phyloP scores from a whole-genome alignment of 2,113 vertebrate genomes.

The Oreochromis niloticus region DNA sequence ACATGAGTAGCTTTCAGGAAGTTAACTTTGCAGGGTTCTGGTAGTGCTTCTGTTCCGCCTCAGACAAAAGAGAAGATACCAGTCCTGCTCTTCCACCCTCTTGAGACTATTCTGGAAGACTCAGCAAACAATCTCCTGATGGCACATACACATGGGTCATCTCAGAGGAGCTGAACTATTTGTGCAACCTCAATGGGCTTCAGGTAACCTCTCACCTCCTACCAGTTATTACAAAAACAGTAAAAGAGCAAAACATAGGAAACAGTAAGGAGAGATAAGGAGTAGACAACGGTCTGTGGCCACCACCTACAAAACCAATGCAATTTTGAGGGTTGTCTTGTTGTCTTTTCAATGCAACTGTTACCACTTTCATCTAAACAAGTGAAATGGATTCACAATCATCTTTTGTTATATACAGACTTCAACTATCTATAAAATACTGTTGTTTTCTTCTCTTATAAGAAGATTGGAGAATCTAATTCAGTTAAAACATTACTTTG shows the following conservation, averaged over 20 bases:
- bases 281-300: neutral
- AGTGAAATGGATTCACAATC: neutral
- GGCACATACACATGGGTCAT: neutral
- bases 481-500: neutral
- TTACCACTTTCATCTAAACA: neutral
- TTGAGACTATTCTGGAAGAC: neutral
- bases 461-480: neutral
- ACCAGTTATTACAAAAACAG: neutral
- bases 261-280: neutral
- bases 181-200: neutral
- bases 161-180: neutral
- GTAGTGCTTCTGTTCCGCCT: neutral
- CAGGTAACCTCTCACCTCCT: neutral
- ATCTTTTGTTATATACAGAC: neutral
- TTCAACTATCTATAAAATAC: neutral
- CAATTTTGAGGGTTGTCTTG: neutral
- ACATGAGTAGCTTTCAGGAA: neutral
- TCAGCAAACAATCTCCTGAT: neutral
- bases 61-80: neutral
- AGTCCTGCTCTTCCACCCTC: neutral
- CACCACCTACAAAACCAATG: neutral
- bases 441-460: neutral
- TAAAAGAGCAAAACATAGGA: neutral
- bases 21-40: neutral
- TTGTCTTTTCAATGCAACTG: neutral